A percentile compares a stretch with the other conserved stretches of the same genome.
phyloP scores from a whole-genome alignment of 2,113 vertebrate species.

The Hippotragus niger region DNA sequence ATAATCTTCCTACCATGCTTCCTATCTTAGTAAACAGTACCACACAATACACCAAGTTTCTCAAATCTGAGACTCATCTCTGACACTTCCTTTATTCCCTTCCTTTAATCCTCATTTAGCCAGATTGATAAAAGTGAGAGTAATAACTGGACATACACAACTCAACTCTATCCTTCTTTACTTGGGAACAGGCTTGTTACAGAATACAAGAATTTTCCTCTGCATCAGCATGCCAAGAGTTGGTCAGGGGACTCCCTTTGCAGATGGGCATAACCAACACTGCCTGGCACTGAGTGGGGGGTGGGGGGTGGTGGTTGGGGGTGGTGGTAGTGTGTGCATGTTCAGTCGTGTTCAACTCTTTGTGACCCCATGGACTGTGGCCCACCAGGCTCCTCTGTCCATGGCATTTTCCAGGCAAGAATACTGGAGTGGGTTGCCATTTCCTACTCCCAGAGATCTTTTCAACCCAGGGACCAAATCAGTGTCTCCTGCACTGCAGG shows the following conservation, averaged over 20 bases:
- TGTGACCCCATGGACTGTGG: background rate
- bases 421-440: background rate
- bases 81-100: background rate
- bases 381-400: background rate
- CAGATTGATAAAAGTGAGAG: background rate
- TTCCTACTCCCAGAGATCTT: background rate
- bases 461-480: background rate
- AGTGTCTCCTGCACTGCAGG: background rate
- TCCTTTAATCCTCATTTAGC: background rate
- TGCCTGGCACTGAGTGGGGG: background rate
- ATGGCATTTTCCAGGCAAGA: background rate
- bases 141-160: background rate
- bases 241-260: background rate
- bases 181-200: background rate
- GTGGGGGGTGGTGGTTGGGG: fast-evolving
- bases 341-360: background rate
- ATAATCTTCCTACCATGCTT: background rate
- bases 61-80: background rate
- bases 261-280: background rate
- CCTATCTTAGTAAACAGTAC: background rate
- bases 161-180: background rate
- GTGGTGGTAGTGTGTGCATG: background rate
- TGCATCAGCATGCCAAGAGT: background rate
- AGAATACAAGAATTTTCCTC: background rate
- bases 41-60: background rate